Base-by-base conservation (phyloP, 2,113 vertebrate genomes). In the Lota lota region DNA sequence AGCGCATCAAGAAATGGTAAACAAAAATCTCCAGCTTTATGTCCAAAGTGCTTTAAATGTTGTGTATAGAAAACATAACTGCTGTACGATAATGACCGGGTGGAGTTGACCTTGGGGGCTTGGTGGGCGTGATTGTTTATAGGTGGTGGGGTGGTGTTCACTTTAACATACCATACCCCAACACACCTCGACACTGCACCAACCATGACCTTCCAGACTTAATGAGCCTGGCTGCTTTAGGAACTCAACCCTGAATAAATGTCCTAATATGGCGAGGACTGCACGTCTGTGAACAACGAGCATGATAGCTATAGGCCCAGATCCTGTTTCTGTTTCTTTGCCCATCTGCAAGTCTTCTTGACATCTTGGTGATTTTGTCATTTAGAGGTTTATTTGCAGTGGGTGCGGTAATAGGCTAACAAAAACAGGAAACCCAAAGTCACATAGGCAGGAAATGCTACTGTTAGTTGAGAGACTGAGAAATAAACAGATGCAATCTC, bases 381-480 rank as follows among this genome's bases (percentile, higher is more conserved):
- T 56, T 57, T 56, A 50, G 40, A 18, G 53, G 47, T 79, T 71
- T 64, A 72, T 80, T 74, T 75, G 78, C 17, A 70, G 24, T 80
- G 83, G 87, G 79, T 79, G 84, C 83, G 61, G 72, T 73, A 70
- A 79, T 82, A 58, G 11, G 71, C 68, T 75, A 75, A 85, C 77
- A 80, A 82, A 85, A 87, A 87, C 88, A 91, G 90, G 89, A 92
- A 92, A 87, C 83, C 77, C 84, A 88, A 78, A 74, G 78, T 85
- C 84, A 88, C 82, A 84, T 73, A 85, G 71, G 68, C 90, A 91
- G 90, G 90, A 92, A 91, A 89, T 88, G 81, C 83, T 89, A 80
- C 76, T 75, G 75, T 77, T 85, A 47, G 40, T 47, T 12, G 40
- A 47, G 40, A 47, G 61, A 70, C 63, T 19, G 36, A 75, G 61